A percentile compares a stretch with the other conserved stretches of the same genome.
Evolutionary conservation across 1,140 invertebrate genomes (phyloP).

Genomic region (Gryon sp.): DNA sequence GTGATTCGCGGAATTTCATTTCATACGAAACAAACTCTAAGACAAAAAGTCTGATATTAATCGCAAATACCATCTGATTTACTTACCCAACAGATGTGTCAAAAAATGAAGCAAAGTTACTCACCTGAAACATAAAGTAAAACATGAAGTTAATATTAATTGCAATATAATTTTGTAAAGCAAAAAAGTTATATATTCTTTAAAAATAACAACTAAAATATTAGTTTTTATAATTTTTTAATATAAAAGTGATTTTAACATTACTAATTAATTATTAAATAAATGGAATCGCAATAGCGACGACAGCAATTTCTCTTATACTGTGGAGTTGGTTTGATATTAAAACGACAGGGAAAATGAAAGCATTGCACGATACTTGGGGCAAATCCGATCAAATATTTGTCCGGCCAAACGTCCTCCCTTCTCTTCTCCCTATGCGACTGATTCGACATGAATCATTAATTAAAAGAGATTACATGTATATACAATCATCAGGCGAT

Average conservation of each 20-base stretch:
- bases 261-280: constrained; percentile 49
- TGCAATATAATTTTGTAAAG: neutral
- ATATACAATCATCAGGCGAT: constrained; percentile 49
- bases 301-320: constrained; percentile 31
- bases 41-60: constrained; percentile 1
- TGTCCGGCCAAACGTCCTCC: constrained; percentile 49
- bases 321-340: constrained; percentile 41
- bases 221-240: too few relatives aligned
- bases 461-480: constrained; percentile 72
- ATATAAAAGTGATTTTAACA: constrained; percentile 26
- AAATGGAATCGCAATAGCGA: constrained; percentile 23
- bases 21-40: constrained; percentile 11
- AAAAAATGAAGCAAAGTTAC: constrained; percentile 12
- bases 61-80: constrained; percentile 9
- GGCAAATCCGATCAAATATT: constrained; percentile 68
- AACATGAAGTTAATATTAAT: constrained; percentile 6
- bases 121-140: constrained; percentile 18
- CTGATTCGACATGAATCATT: constrained; percentile 65
- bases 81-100: constrained; percentile 3
- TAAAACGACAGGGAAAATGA: constrained; percentile 51
- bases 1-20: constrained; percentile 25
- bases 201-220: too few relatives aligned
- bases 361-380: constrained; percentile 44
- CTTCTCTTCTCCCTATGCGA: neutral
- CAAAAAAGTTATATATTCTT: too few relatives aligned